A percentile compares a stretch with the other conserved stretches of the same genome.
These are phyloP conservation scores for Drosophila truncata DNA, from an alignment of 1,140 invertebrate species.

Conservation along the genomic window DNA sequence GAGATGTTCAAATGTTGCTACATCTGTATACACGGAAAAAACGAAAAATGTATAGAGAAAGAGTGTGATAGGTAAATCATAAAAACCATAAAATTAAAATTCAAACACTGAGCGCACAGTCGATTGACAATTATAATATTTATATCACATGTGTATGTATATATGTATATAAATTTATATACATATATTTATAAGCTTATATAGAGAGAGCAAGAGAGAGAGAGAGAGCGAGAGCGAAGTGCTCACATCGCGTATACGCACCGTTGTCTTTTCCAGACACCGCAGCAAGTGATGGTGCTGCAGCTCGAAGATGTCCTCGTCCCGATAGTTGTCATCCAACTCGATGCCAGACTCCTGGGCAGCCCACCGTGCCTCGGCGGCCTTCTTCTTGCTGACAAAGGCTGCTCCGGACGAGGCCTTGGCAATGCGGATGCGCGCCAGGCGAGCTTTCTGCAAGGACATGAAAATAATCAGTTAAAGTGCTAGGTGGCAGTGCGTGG, in stretches of 20 bases:
- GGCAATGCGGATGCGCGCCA: slow-evolving; percentile 98
- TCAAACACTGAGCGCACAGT: slow-evolving; percentile 25
- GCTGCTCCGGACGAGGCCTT: slow-evolving; percentile 99
- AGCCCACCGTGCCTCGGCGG: slow-evolving; percentile 97
- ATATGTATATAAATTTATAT: slow-evolving; percentile 12
- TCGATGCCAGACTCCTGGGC: slow-evolving; percentile 96
- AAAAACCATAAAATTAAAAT: slow-evolving; percentile 40
- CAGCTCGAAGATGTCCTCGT: slow-evolving; percentile 99
- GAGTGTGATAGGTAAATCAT: slow-evolving; percentile 58
- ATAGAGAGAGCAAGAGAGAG: slow-evolving; percentile 14
- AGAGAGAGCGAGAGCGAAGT: slow-evolving; percentile 17
- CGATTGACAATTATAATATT: slow-evolving; percentile 21
- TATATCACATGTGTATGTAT: slow-evolving; percentile 31
- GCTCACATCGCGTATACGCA: slow-evolving; percentile 86
- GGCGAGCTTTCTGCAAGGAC: slow-evolving; percentile 96
- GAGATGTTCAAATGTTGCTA: slow-evolving; percentile 76
- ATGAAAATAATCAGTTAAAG: slow-evolving; percentile 6
- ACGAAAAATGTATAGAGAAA: slow-evolving; percentile 55
- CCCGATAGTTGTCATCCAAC: slow-evolving; percentile 94
- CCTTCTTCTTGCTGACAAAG: slow-evolving; percentile 99
- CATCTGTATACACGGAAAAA: slow-evolving; percentile 70
- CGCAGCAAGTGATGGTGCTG: slow-evolving; percentile 99
- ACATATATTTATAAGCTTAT: slow-evolving; percentile 11
- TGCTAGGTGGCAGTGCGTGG: neutral
- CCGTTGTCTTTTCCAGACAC: slow-evolving; percentile 99